Conservation (phyloP, 2,797 vertebrate species). For the Paratrypauchen microcephalus region DNA sequence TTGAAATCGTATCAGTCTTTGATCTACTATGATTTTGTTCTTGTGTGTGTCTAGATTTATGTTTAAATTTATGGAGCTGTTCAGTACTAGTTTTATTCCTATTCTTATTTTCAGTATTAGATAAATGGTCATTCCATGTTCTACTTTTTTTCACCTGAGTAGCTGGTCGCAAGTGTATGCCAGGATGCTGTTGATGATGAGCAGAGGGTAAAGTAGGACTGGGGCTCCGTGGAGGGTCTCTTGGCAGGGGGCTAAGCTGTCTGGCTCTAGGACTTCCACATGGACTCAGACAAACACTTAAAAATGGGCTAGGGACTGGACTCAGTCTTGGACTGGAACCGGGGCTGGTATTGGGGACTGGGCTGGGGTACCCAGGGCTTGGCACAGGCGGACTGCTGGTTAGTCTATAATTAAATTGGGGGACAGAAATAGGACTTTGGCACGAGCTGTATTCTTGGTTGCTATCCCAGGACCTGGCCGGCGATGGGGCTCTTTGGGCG, state of each 20-base stretch:
- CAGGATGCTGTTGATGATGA: slow-evolving; percentile 38
- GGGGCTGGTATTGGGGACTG: slow-evolving; percentile 72
- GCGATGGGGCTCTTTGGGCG: slow-evolving; percentile 69
- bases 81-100: slow-evolving; percentile 46
- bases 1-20: slow-evolving; percentile 44
- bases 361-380: slow-evolving; percentile 75
- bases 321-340: slow-evolving; percentile 67
- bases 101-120: slow-evolving; percentile 42
- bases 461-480: slow-evolving; percentile 74
- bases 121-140: slow-evolving; percentile 56
- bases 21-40: slow-evolving; percentile 56
- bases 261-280: slow-evolving; percentile 59
- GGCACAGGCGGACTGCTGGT: slow-evolving; percentile 58
- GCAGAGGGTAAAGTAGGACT: slow-evolving; percentile 55
- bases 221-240: slow-evolving; percentile 56
- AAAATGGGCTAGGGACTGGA: slow-evolving; percentile 48
- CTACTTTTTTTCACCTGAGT: slow-evolving; percentile 59
- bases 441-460: slow-evolving; percentile 75
- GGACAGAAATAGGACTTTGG: slow-evolving; percentile 78
- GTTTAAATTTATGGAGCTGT: slow-evolving; percentile 36
- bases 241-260: slow-evolving; percentile 62
- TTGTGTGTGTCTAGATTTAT: slow-evolving; percentile 49
- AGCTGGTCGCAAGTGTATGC: slow-evolving; percentile 43
- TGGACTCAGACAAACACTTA: slow-evolving; percentile 64
- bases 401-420: slow-evolving; percentile 74